phyloP scores from a whole-genome alignment of 2,797 vertebrate species.

The Liparis tanakae region DNA sequence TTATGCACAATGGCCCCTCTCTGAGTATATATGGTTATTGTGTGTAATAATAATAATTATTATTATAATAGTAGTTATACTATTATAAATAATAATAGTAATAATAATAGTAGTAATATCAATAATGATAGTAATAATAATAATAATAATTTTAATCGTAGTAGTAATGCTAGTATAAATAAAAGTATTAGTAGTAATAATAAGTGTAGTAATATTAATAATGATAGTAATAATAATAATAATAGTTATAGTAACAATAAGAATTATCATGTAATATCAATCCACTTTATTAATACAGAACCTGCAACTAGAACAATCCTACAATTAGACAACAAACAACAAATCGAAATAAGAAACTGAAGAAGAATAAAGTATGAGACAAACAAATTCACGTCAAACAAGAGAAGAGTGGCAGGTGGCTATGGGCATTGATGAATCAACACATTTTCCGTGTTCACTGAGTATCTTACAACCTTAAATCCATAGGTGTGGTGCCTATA shows the following conservation, averaged over 20 bases:
- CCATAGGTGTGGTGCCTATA: not conserved
- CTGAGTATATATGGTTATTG: not conserved
- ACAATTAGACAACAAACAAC: no score
- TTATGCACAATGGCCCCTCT: not conserved
- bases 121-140: not conserved
- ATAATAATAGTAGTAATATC: not conserved
- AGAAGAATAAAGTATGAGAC: not conserved
- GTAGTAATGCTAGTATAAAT: not conserved
- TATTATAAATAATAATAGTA: no score
- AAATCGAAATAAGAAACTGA: not conserved
- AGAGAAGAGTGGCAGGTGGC: not conserved
- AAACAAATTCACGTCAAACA: not conserved
- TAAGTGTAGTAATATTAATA: no score
- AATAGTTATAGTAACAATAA: no score
- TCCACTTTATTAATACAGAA: no score
- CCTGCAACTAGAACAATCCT: not conserved
- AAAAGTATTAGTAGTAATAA: not conserved
- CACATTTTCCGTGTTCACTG: not conserved
- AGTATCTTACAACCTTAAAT: not conserved
- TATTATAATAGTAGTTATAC: no score
- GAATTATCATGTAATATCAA: no score
- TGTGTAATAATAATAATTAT: not conserved
- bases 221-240: no score
- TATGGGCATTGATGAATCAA: not conserved
- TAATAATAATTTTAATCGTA: not conserved